phyloP scores from a whole-genome alignment of 2,113 vertebrate species.

The Tyrannus savana region DNA sequence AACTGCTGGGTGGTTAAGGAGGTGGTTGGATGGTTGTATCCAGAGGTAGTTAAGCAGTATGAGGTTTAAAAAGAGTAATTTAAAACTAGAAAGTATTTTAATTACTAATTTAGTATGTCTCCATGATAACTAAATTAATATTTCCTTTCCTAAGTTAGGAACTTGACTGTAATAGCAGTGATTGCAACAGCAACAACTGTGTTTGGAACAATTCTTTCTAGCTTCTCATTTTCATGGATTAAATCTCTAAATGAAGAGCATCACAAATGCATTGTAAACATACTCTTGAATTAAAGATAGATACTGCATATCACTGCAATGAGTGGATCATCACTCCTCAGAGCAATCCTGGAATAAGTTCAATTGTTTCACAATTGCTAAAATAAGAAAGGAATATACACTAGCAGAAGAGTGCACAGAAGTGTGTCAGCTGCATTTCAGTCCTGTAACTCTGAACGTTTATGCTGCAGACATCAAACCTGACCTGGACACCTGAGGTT shows the following conservation, averaged over 20 bases:
- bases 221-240: not conserved
- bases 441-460: not conserved
- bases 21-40: too few relatives aligned
- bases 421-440: not conserved
- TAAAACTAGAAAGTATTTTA: not conserved
- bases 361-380: not conserved
- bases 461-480: not conserved
- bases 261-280: not conserved
- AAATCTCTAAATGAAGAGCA: not conserved
- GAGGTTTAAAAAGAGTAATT: not conserved
- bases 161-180: not conserved
- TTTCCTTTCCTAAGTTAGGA: not conserved
- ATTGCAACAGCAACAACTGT: not conserved
- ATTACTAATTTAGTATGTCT: too few relatives aligned
- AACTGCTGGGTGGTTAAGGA: not conserved
- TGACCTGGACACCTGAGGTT: not conserved
- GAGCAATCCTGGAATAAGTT: not conserved
- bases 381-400: not conserved
- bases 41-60: not conserved
- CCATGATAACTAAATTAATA: not conserved
- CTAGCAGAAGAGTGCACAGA: not conserved
- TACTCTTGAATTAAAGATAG: not conserved
- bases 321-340: not conserved
- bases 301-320: not conserved
- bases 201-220: not conserved